These are phyloP conservation scores for Melanaphis sacchari DNA, from an alignment of 1,140 invertebrate genomes.

Conservation along the genomic window DNA sequence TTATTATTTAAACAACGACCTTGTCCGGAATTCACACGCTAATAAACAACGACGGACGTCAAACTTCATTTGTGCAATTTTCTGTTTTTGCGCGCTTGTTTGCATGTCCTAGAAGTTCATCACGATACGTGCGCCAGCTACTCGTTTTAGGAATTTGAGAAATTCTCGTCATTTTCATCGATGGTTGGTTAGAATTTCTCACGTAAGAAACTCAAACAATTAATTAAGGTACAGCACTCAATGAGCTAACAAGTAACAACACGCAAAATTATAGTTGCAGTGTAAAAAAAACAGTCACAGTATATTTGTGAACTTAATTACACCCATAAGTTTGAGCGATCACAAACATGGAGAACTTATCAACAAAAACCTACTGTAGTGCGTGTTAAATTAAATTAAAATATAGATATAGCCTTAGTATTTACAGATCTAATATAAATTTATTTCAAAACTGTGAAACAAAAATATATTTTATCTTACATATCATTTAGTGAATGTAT, in stretches of 20 bases:
- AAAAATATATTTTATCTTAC: too few species aligned
- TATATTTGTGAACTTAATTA: neutral
- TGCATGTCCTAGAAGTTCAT: neutral
- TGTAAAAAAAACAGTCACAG: neutral
- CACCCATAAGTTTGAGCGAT: neutral
- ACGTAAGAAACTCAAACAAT: neutral
- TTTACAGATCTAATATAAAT: neutral
- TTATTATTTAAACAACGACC: constrained; percentile 25
- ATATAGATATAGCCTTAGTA: neutral
- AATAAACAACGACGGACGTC: constrained; percentile 31
- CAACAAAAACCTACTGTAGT: neutral
- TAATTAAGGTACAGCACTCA: neutral
- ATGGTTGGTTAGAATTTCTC: neutral
- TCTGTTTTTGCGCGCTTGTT: neutral
- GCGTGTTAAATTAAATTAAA: neutral
- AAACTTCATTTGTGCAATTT: neutral
- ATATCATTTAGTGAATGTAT: too few species aligned
- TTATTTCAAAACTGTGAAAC: too few species aligned
- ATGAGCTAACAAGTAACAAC: neutral
- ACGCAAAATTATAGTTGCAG: neutral
- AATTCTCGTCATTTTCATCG: neutral
- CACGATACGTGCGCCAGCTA: neutral
- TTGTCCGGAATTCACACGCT: constrained; percentile 42
- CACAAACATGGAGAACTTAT: neutral
- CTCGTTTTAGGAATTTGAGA: neutral